Conservation (phyloP, 2,113 vertebrate species). For the Coturnix japonica region DNA sequence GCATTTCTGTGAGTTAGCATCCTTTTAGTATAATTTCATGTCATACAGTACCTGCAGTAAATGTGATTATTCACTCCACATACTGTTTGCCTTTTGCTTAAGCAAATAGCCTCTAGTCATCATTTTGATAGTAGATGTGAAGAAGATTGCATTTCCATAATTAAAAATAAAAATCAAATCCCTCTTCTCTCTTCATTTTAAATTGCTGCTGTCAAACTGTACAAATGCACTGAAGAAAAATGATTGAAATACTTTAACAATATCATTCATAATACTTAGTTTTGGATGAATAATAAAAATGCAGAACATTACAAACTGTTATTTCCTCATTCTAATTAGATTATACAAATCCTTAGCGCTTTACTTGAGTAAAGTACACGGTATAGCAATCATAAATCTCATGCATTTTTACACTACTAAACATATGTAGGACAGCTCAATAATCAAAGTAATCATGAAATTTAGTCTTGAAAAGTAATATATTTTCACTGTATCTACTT, state of each 20-base stretch:
- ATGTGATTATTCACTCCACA: constrained; percentile 30
- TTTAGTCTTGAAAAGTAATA: constrained; percentile 61
- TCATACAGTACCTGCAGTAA: constrained; percentile 14
- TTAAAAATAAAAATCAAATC: constrained; percentile 18
- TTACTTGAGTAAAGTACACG: not conserved
- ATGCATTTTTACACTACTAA: not conserved
- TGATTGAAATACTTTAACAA: constrained; percentile 3
- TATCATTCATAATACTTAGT: not conserved
- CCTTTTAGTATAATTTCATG: not conserved
- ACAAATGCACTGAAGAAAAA: constrained; percentile 27
- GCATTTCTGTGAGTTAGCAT: not conserved
- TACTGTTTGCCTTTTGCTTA: constrained; percentile 39
- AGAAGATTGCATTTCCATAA: not conserved
- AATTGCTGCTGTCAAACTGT: constrained; percentile 34
- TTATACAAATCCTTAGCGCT: constrained; percentile 44
- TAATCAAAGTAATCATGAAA: constrained; percentile 52
- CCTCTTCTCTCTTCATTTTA: not conserved
- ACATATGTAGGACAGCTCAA: not conserved
- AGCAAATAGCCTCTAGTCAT: constrained; percentile 54
- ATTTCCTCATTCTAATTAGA: constrained; percentile 51
- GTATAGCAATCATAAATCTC: not conserved
- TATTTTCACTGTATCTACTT: constrained; percentile 45
- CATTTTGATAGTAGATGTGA: constrained; percentile 10
- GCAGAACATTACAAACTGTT: constrained; percentile 25
- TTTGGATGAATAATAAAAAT: constrained; percentile 53